Evolutionary conservation across 2,113 vertebrate species (phyloP).

Genomic region (Triplophysa siluroides): DNA sequence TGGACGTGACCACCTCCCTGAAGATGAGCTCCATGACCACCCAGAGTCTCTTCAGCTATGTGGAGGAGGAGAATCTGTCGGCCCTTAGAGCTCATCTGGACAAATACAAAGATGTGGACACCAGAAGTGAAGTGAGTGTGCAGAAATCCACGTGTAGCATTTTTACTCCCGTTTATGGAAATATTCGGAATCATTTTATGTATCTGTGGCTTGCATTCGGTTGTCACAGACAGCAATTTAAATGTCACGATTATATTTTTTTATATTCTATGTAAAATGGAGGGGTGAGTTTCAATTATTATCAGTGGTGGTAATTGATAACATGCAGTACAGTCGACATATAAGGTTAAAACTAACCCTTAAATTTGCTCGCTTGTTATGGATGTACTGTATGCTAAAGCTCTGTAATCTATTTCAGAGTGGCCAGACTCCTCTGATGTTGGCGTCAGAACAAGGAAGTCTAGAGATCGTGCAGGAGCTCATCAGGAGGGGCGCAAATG

Average conservation of each 20-base stretch:
- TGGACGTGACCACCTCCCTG: conserved; percentile 72
- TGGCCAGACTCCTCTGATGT: conserved; percentile 94
- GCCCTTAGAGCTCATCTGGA: conserved; percentile 90
- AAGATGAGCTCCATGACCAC: conserved; percentile 87
- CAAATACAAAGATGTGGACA: conserved; percentile 93
- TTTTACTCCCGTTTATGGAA: not conserved
- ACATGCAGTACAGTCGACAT: not conserved
- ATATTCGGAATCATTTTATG: not conserved
- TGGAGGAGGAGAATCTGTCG: conserved; percentile 93
- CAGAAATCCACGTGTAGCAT: not conserved
- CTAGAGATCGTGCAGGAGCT: conserved; percentile 94
- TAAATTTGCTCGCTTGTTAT: not conserved
- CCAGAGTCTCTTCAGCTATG: conserved; percentile 89
- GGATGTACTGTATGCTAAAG: not conserved
- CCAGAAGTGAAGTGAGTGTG: conserved; percentile 89
- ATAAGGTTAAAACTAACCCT: not conserved
- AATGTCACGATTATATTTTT: too few relatives aligned
- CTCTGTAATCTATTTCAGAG: conserved; percentile 71
- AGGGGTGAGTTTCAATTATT: not conserved
- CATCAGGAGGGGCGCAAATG: conserved; percentile 89
- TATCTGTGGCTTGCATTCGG: not conserved
- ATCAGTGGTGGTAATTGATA: not conserved
- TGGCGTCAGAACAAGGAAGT: conserved; percentile 93
- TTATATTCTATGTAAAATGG: too few relatives aligned
- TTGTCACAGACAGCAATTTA: not conserved